Conservation (phyloP, 2,888 invertebrate species). For the Periphyllus acericola region DNA sequence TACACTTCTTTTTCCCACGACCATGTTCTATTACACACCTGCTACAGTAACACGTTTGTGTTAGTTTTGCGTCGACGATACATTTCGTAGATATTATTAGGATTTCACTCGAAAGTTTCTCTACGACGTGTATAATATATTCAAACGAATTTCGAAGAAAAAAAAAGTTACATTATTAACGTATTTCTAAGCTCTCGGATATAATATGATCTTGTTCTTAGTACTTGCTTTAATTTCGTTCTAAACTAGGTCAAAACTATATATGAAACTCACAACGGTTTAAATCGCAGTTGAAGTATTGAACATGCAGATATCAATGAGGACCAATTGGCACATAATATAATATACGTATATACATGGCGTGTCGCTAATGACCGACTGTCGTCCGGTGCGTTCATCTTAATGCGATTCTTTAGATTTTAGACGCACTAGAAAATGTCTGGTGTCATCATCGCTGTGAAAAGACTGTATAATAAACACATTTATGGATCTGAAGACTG, state of each 20-base stretch:
- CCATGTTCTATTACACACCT: no score
- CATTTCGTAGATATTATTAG: no score
- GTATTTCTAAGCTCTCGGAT: no score
- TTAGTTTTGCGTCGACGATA: no score
- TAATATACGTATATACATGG: no score
- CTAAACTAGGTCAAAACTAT: constrained; percentile 4
- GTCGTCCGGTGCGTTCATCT: neutral
- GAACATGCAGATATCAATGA: neutral
- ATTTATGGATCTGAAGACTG: neutral
- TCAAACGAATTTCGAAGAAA: no score
- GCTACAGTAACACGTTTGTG: no score
- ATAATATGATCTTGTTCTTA: neutral
- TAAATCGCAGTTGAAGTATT: neutral
- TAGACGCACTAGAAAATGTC: constrained; percentile 25
- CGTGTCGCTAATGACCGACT: neutral
- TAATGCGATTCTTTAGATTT: neutral
- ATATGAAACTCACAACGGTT: neutral
- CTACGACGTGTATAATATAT: no score
- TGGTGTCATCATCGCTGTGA: constrained; percentile 32
- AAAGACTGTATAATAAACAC: constrained; percentile 43
- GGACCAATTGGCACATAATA: neutral
- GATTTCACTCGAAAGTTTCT: no score
- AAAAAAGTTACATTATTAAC: no score
- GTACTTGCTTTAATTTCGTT: neutral
- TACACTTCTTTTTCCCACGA: neutral